Conservation (phyloP, 2,888 invertebrate genomes). For the Hermaeophaga mercurialis region DNA sequence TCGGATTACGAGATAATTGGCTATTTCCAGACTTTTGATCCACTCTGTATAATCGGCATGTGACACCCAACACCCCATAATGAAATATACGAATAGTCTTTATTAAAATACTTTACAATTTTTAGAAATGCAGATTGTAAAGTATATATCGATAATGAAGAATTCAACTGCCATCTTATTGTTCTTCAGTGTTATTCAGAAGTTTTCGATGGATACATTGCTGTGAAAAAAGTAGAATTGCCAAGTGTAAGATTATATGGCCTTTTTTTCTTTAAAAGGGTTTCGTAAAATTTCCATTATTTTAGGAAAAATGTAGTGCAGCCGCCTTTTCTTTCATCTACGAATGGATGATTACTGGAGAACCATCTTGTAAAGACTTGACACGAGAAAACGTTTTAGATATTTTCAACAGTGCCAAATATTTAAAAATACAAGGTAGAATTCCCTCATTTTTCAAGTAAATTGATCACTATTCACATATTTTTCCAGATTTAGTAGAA, state of each 20-base stretch:
- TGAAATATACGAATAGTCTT: too few relatives aligned
- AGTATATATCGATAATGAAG: slow-evolving; percentile 68
- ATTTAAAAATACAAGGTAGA: slow-evolving; percentile 70
- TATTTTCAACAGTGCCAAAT: slow-evolving; percentile 73
- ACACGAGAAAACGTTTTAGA: slow-evolving; percentile 74
- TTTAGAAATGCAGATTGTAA: slow-evolving; percentile 71
- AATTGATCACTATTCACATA: not conserved
- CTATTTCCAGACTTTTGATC: too few relatives aligned
- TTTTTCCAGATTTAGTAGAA: slow-evolving; percentile 67
- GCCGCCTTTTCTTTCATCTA: slow-evolving; percentile 74
- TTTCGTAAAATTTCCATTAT: too few relatives aligned
- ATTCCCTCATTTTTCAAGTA: not conserved
- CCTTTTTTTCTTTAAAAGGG: too few relatives aligned
- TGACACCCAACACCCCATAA: too few relatives aligned
- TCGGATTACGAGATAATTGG: too few relatives aligned
- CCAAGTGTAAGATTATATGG: slow-evolving; percentile 53
- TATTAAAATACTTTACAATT: slow-evolving; percentile 32
- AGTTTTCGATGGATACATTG: slow-evolving; percentile 64
- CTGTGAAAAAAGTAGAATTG: slow-evolving; percentile 56
- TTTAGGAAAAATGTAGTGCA: slow-evolving; percentile 57
- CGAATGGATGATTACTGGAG: slow-evolving; percentile 79
- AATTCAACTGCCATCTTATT: slow-evolving; percentile 71
- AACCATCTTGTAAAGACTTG: slow-evolving; percentile 68
- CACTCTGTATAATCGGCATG: too few relatives aligned
- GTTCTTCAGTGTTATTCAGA: slow-evolving; percentile 73